Base-by-base conservation (phyloP, 2,888 invertebrate species). In the Netelia virgata region DNA sequence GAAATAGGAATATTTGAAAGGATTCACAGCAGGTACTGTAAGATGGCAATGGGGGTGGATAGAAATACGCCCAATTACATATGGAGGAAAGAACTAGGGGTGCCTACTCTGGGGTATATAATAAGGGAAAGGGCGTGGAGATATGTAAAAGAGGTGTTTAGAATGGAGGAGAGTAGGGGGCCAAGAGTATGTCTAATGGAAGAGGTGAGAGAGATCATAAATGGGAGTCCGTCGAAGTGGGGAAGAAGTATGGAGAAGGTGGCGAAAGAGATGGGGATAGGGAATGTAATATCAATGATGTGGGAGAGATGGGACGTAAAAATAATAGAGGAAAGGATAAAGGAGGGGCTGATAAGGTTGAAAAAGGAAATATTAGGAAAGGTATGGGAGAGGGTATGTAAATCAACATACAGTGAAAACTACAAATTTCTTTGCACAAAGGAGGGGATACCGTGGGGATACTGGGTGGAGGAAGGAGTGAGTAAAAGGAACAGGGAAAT, bases 361-460 rank as follows among this genome's bases (percentile, higher is more conserved):
- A 69, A 61, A 50, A 23, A 20, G 8, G 23, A 72, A 18, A 66
- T 18, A 18, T 43, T 55, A 18, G 28, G 43, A 16, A 47, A 50
- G 9, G 66, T 64, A 8, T 14, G 18, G 20, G 50, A 61, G 28
- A 8, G 20, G 23, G 61, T 69, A 14, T 1, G 36, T 10, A 66
- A 43, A 0, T 80, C 79, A 11, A 72, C 66, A 11, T 80, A 80
- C n/a, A 66, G 66, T 47, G 18, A n/a, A 59, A 47, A 47, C 5
- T 73, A 80, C 47, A 80, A 57, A 20, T 9, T 57, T 1, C 23
- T 80, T 0, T 47, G 69, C 1, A 11, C 50, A 10, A 36, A 66
- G 43, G 57, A 23, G 11, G 59, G 41, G 5, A 16, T 11, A n/a
- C 66, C 72, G 0, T 59, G 74, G 68, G 53, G 66, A 16, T 66